Percentiles rank a stretch among this genome's conserved stretches.
phyloP scores from a whole-genome alignment of 2,797 vertebrate genomes.

The Dromococcyx pavoninus region DNA sequence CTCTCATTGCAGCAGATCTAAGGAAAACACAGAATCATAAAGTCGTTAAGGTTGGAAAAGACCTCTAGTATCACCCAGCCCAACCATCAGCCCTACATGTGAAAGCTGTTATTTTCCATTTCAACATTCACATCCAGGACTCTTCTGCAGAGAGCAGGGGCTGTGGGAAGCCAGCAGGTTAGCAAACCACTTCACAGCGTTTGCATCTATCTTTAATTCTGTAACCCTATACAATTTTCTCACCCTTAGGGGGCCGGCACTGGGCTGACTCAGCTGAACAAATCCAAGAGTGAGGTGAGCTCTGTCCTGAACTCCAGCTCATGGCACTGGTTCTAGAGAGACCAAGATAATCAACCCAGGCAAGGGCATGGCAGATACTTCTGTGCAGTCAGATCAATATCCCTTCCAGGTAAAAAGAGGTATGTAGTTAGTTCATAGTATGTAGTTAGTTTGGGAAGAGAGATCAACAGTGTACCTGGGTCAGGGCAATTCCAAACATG shows the following conservation, averaged over 20 bases:
- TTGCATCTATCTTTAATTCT: not conserved
- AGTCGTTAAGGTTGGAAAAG: too few relatives aligned
- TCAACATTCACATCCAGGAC: not conserved
- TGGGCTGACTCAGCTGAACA: constrained; percentile 1
- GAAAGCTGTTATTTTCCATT: not conserved
- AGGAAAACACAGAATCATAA: not conserved
- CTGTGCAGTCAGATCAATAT: not conserved
- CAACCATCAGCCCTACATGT: not conserved
- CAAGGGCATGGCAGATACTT: not conserved
- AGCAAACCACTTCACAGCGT: not conserved
- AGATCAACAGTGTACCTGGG: not conserved
- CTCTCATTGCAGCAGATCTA: not conserved
- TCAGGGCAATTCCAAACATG: too few relatives aligned
- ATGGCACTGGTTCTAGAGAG: not conserved
- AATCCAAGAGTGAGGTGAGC: not conserved
- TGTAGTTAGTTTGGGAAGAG: not conserved
- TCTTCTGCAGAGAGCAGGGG: not conserved
- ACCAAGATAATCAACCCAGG: not conserved
- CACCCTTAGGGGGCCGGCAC: not conserved
- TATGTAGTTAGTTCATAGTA: not conserved
- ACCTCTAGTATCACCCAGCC: too few relatives aligned
- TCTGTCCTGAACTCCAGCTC: not conserved
- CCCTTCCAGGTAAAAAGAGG: not conserved
- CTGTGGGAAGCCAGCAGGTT: not conserved
- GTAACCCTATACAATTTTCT: not conserved